These are phyloP conservation scores for Glaucomys volans DNA, from an alignment of 2,113 vertebrate genomes.

Conservation along the genomic window DNA sequence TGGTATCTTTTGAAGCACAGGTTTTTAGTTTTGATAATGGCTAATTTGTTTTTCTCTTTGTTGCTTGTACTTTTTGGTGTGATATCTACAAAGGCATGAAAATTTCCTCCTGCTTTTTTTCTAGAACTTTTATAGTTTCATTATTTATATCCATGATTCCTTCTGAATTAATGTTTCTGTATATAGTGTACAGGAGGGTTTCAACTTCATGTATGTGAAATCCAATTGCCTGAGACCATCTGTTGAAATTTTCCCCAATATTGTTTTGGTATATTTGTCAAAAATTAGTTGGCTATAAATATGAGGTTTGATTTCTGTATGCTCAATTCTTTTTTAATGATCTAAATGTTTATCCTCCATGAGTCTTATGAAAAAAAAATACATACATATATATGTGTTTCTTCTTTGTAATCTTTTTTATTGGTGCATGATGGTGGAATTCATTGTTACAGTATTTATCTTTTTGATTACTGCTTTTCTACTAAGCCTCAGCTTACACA, in stretches of 20 bases:
- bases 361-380: background rate
- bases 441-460: background rate
- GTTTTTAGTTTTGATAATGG: conserved; percentile 23
- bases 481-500: background rate
- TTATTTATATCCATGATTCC: background rate
- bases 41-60: background rate
- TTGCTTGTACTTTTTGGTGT: background rate
- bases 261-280: conserved; percentile 7
- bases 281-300: background rate
- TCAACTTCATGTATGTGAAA: background rate
- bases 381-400: too few relatives aligned
- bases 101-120: background rate
- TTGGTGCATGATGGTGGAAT: too few relatives aligned
- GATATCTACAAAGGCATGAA: background rate
- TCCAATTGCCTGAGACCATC: background rate
- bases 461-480: background rate
- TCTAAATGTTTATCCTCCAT: background rate
- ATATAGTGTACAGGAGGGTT: background rate
- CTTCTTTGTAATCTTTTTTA: background rate
- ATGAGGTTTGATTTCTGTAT: background rate
- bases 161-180: conserved; percentile 5
- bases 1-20: background rate
- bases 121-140: background rate
- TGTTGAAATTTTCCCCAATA: background rate
- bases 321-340: background rate